Percentiles rank a stretch among this genome's conserved stretches.
Conservation (phyloP, 2,797 vertebrate species). For the Lagorchestes hirsutus region DNA sequence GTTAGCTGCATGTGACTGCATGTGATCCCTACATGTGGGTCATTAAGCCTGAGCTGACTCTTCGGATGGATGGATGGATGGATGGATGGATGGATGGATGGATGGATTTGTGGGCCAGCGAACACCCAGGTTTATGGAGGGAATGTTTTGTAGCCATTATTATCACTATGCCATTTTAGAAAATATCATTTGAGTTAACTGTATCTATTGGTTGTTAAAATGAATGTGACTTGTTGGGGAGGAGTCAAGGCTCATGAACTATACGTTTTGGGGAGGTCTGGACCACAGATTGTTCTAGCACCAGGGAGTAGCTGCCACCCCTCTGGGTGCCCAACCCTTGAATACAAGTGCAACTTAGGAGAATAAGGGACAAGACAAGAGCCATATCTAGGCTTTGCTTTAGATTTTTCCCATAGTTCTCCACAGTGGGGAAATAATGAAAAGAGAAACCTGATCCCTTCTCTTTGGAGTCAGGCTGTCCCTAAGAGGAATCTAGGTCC, state of each 20-base stretch:
- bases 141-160: not conserved
- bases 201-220: not conserved
- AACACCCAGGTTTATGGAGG: not conserved
- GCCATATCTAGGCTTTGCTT: not conserved
- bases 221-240: not conserved
- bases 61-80: not conserved
- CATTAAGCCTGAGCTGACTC: not conserved
- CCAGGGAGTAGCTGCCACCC: not conserved
- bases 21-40: not conserved
- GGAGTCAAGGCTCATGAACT: not conserved
- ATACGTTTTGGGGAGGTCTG: not conserved
- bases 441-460: not conserved
- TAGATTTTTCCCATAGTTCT: not conserved
- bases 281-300: not conserved
- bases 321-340: not conserved
- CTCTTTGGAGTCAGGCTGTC: not conserved
- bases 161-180: not conserved
- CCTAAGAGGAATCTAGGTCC: not conserved
- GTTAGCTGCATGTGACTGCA: not conserved
- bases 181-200: not conserved
- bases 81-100: not conserved
- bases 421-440: not conserved
- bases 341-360: not conserved
- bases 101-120: not conserved
- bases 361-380: not conserved